phyloP scores from a whole-genome alignment of 30 jellyfish, hydroid and myxozoan species.

The Pelagia noctiluca region DNA sequence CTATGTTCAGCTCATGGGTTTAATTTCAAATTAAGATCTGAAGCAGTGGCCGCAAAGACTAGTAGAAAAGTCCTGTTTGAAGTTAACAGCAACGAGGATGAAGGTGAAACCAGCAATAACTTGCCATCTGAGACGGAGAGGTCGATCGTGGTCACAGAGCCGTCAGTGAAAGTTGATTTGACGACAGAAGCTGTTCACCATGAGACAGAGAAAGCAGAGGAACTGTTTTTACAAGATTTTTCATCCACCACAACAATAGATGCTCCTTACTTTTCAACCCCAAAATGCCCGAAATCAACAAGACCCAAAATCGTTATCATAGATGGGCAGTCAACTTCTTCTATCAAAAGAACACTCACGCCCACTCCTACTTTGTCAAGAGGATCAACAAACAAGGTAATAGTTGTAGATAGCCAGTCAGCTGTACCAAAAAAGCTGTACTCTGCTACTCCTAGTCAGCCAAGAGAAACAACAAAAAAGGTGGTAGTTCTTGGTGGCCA shows the following conservation, averaged over 20 bases:
- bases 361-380: slow-evolving; percentile 20
- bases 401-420: slow-evolving; percentile 12
- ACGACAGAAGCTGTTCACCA: no score
- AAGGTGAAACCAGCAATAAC: slow-evolving; percentile 4
- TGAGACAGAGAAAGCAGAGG: slow-evolving; percentile 23
- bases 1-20: slow-evolving; percentile 20
- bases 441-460: slow-evolving; percentile 15
- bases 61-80: slow-evolving; percentile 27
- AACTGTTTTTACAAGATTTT: slow-evolving; percentile 4
- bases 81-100: slow-evolving; percentile 8
- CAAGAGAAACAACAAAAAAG: slow-evolving; percentile 29
- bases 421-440: neutral
- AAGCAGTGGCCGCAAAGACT: slow-evolving; percentile 39
- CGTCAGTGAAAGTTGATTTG: neutral
- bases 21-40: slow-evolving; percentile 21
- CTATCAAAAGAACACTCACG: no score
- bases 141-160: neutral
- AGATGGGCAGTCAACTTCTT: no score
- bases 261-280: slow-evolving; percentile 27
- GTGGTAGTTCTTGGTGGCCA: slow-evolving; percentile 16
- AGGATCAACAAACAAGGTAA: slow-evolving; percentile 17
- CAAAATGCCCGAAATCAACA: slow-evolving; percentile 25
- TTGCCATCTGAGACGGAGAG: slow-evolving; percentile 1
- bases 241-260: slow-evolving; percentile 12
- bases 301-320: slow-evolving; percentile 13